Conservation (phyloP, 2,797 vertebrate species). For the Smutsia gigantea region DNA sequence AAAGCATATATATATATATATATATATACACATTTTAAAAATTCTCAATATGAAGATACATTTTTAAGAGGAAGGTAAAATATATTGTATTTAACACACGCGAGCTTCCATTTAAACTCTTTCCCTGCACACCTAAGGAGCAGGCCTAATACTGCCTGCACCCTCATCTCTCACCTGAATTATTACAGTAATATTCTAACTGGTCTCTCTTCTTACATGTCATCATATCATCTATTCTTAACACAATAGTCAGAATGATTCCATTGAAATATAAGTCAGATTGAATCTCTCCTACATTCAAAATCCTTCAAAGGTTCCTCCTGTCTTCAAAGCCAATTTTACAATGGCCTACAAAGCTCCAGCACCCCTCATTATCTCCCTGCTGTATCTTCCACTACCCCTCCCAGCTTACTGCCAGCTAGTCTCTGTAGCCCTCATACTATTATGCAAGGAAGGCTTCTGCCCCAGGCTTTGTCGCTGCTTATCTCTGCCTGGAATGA, state of each 20-base stretch:
- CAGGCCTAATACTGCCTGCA: background rate
- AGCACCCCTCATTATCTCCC: background rate
- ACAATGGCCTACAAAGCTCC: background rate
- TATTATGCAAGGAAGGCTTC: background rate
- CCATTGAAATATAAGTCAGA: background rate
- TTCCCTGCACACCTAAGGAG: background rate
- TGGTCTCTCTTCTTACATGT: background rate
- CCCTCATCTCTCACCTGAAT: background rate
- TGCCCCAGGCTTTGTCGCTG: background rate
- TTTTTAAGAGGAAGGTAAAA: background rate
- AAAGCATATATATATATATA: background rate
- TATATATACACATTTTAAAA: background rate
- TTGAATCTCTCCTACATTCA: background rate
- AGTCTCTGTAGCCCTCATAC: background rate
- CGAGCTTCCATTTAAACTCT: background rate
- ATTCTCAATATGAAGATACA: background rate
- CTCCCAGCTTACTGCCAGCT: background rate
- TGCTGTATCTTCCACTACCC: background rate
- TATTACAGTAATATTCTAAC: background rate
- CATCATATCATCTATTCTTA: background rate
- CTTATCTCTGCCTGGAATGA: background rate
- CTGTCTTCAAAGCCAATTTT: background rate
- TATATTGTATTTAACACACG: background rate
- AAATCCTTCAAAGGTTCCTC: background rate
- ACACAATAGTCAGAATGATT: background rate